Conservation (phyloP, 1,140 invertebrate genomes). For the Nasonia vitripennis region DNA sequence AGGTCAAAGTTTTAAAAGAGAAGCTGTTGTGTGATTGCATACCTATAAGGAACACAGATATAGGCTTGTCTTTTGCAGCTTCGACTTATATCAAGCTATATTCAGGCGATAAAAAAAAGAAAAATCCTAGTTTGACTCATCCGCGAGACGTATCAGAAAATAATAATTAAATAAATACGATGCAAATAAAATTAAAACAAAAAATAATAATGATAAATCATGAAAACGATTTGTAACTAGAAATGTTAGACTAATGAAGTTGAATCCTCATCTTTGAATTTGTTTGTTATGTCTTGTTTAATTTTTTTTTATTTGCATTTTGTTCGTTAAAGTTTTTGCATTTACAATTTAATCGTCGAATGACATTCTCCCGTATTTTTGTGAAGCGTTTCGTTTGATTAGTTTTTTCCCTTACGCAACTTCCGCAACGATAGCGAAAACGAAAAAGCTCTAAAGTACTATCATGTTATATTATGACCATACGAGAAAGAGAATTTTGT, state of each 20-base stretch:
- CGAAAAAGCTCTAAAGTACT: slow-evolving; percentile 13
- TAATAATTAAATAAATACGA: slow-evolving; percentile 20
- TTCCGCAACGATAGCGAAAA: slow-evolving; percentile 1
- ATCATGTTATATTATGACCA: slow-evolving; percentile 43
- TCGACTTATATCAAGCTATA: slow-evolving; percentile 13
- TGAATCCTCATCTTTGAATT: slow-evolving; percentile 37
- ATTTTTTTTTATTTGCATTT: slow-evolving; percentile 47
- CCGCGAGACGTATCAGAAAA: slow-evolving; percentile 40
- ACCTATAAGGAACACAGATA: background rate
- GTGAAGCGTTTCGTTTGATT: background rate
- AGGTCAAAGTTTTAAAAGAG: slow-evolving; percentile 22
- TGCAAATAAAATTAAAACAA: slow-evolving; percentile 6
- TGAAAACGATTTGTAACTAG: slow-evolving; percentile 44
- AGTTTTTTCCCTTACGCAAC: background rate
- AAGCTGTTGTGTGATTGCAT: background rate
- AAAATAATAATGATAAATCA: slow-evolving; percentile 15
- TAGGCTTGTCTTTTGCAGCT: slow-evolving; percentile 19
- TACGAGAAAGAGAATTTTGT: slow-evolving; percentile 47
- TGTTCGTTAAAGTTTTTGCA: slow-evolving; percentile 45
- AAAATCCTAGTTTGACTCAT: slow-evolving; percentile 36
- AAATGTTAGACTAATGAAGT: slow-evolving; percentile 41
- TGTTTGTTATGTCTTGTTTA: slow-evolving; percentile 48
- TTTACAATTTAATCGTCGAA: slow-evolving; percentile 41
- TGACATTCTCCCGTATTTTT: slow-evolving; percentile 23
- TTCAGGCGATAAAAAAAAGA: background rate